phyloP scores from a whole-genome alignment of 2,888 invertebrate genomes.

The Cephus spinipes region DNA sequence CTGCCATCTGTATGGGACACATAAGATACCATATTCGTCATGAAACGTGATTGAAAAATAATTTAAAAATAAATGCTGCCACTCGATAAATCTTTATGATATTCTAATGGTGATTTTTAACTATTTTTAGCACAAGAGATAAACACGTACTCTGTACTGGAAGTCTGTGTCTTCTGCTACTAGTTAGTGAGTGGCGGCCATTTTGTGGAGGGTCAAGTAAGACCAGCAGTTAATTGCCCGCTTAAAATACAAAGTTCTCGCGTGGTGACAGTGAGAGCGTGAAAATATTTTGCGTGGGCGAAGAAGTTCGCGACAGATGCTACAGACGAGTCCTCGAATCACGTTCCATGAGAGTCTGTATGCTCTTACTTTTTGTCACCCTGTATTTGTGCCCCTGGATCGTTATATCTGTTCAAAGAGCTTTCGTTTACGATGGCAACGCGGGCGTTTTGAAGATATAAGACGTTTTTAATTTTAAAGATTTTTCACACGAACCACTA shows the following conservation, averaged over 20 bases:
- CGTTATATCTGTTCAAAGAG: background rate
- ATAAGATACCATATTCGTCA: background rate
- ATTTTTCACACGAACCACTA: background rate
- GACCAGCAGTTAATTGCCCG: background rate
- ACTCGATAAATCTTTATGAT: background rate
- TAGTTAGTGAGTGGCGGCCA: background rate
- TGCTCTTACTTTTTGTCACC: background rate
- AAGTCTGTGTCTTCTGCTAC: background rate
- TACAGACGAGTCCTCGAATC: background rate
- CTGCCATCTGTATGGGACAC: background rate
- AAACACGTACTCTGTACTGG: background rate
- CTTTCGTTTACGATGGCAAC: background rate
- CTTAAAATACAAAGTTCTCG: background rate
- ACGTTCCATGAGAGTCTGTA: background rate
- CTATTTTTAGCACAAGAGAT: background rate
- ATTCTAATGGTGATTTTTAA: background rate
- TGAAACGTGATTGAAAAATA: background rate
- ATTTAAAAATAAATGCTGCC: background rate
- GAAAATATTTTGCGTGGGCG: background rate
- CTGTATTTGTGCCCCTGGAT: background rate
- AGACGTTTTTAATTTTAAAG: background rate
- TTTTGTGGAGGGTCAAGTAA: background rate
- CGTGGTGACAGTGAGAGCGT: background rate
- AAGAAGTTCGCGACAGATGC: background rate
- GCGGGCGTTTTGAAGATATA: background rate